phyloP scores from a whole-genome alignment of 2,888 invertebrate species.

The Dromius quadrimaculatus region DNA sequence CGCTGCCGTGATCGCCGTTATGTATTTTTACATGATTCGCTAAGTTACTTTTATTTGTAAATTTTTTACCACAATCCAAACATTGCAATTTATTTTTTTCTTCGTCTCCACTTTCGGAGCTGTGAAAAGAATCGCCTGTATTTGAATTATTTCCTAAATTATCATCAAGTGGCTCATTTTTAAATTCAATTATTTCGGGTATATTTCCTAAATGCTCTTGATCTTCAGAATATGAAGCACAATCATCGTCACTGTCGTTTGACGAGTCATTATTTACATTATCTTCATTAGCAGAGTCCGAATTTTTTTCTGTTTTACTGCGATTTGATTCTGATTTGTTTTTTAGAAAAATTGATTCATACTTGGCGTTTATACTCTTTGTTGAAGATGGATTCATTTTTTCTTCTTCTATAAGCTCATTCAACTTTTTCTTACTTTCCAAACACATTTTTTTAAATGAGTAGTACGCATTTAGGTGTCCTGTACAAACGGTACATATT shows the following conservation, averaged over 20 bases:
- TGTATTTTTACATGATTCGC: constrained; percentile 6
- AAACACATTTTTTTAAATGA: constrained; percentile 30
- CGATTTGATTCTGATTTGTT: neutral
- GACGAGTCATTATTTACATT: constrained; percentile 2
- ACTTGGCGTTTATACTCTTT: neutral
- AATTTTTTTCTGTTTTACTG: neutral
- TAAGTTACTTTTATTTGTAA: neutral
- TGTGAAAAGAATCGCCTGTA: neutral
- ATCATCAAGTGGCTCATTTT: constrained; percentile 5
- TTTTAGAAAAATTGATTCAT: constrained; percentile 12
- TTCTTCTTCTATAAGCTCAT: constrained; percentile 5
- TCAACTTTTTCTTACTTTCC: constrained; percentile 23
- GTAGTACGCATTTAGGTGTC: constrained; percentile 10
- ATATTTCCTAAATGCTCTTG: constrained; percentile 8
- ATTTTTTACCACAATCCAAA: neutral
- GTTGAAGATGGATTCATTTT: constrained; percentile 11
- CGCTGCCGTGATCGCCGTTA: neutral
- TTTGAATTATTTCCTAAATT: constrained; percentile 1
- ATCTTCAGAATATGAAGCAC: neutral
- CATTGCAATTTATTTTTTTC: constrained; percentile 1
- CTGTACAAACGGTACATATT: constrained; percentile 8
- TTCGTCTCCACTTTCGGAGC: neutral
- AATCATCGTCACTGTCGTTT: constrained; percentile 16
- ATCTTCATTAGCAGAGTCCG: neutral
- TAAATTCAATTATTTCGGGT: constrained; percentile 21